Base-by-base conservation (phyloP, 53 echinoderm and acorn worm species). In the Crossaster papposus region DNA sequence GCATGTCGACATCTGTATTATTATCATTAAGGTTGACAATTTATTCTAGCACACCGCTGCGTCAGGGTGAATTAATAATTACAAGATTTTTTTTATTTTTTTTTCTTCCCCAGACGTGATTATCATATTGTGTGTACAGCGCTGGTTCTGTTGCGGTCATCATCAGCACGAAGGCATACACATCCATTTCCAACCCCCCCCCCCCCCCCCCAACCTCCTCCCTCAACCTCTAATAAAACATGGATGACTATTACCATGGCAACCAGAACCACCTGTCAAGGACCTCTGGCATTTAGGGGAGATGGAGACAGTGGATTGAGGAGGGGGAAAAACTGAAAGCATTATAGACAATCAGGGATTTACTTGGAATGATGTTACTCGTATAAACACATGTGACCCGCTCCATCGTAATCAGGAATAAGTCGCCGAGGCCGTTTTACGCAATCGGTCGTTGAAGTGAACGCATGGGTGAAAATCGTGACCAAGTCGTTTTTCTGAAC, bases 211-310 rank as follows among this genome's bases (percentile, higher is more conserved):
- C n/a, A n/a, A n/a, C n/a, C n/a, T n/a, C n/a, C n/a, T n/a, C n/a
- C n/a, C n/a, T n/a, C n/a, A n/a, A n/a, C n/a, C n/a, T 54, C 80
- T 14, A 80, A 30, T 18, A 53, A 72, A 87, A 87, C 87, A 87
- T 87, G 87, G 87, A 93, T 93, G 93, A 86, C 93, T 90, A 90
- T 93, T 87, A 77, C 81, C 90, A 86, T 44, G 90, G 86, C 93
- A 93, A 93, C 93, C 83, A 51, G 85, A 77, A 34, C 76, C 87
- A 75, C 87, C 77, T 75, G 76, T 87, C 87, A 55, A 34, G 87
- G 62, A 87, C 87, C 87, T 87, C 77, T 87, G 87, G 87, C 87
- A 87, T 87, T 87, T 87, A 62, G 77, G 29, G 24, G 87, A 29
- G 87, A 23, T 9, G 18, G 58, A 44, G 44, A 10, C 58, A 33